Percentiles rank a stretch among this genome's conserved stretches.
Evolutionary conservation across 1,140 invertebrate species (phyloP).

Genomic region (Mylabris phalerata): DNA sequence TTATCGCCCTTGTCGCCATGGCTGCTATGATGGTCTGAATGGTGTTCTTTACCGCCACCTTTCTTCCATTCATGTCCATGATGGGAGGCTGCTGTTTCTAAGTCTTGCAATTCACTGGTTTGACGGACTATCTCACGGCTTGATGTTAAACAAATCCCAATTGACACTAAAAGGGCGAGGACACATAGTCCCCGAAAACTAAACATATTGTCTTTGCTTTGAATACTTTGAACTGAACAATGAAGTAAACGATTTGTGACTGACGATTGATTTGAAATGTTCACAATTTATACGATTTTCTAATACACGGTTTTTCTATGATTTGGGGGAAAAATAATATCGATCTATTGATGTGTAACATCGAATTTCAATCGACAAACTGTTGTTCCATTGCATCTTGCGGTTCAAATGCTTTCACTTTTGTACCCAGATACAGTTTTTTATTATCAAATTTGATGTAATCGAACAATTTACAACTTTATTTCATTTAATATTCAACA

Average conservation of each 20-base stretch:
- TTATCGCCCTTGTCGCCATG: conserved; percentile 54
- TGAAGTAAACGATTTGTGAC: conserved; percentile 23
- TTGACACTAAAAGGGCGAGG: conserved; percentile 29
- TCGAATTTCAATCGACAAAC: conserved; percentile 29
- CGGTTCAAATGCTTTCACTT: conserved; percentile 33
- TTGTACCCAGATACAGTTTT: conserved; percentile 2
- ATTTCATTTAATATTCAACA: too few relatives aligned
- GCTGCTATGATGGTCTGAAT: conserved; percentile 49
- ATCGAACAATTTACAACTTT: neutral
- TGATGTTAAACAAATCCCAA: conserved; percentile 29
- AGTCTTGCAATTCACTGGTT: conserved; percentile 29
- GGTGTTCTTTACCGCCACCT: conserved; percentile 52
- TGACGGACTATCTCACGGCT: conserved; percentile 33
- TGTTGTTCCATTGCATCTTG: conserved; percentile 35
- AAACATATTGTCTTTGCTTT: conserved; percentile 24
- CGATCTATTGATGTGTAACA: conserved; percentile 26
- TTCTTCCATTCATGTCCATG: conserved; percentile 42
- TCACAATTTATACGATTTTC: conserved; percentile 35
- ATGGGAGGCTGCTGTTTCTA: conserved; percentile 28
- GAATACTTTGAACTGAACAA: conserved; percentile 13
- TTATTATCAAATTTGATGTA: conserved; percentile 4
- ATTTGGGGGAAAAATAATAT: conserved; percentile 29
- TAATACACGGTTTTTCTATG: conserved; percentile 22
- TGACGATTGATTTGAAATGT: conserved; percentile 23
- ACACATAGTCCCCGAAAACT: conserved; percentile 30